These are phyloP conservation scores for Synanthedon formicaeformis DNA, from an alignment of 2,888 invertebrate species.

Conservation along the genomic window DNA sequence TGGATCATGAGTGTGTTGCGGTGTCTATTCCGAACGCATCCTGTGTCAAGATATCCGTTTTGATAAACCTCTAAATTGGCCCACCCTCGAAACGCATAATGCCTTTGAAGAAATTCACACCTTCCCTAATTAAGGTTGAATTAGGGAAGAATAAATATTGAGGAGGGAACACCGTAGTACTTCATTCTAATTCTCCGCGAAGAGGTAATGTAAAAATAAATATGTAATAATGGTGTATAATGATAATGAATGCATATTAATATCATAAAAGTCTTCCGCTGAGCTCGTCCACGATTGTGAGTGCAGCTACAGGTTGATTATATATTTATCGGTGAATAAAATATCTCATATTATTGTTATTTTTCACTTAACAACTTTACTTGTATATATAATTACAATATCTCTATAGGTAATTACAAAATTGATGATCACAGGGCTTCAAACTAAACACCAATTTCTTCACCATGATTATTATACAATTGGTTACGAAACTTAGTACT, in stretches of 20 bases:
- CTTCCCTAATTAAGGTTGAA: slow-evolving; percentile 60
- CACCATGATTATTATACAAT: too few species aligned
- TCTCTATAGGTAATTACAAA: too few species aligned
- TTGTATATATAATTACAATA: too few species aligned
- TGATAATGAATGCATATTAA: slow-evolving; percentile 32
- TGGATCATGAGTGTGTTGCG: slow-evolving; percentile 33
- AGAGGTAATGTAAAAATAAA: slow-evolving; percentile 40
- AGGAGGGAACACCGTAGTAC: slow-evolving; percentile 29
- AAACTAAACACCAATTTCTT: too few species aligned
- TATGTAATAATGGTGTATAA: slow-evolving; percentile 41
- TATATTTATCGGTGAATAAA: neutral
- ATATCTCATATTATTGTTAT: too few species aligned
- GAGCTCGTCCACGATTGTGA: neutral
- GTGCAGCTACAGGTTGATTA: slow-evolving; percentile 4
- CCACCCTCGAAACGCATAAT: slow-evolving; percentile 53
- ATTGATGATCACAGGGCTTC: too few species aligned
- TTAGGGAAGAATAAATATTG: slow-evolving; percentile 56
- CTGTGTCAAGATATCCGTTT: slow-evolving; percentile 45
- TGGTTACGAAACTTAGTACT: too few species aligned
- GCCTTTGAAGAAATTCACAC: slow-evolving; percentile 61
- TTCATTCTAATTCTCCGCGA: slow-evolving; percentile 24
- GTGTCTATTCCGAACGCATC: slow-evolving; percentile 50
- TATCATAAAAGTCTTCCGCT: slow-evolving; percentile 14
- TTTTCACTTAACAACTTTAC: too few species aligned
- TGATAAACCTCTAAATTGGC: slow-evolving; percentile 45